Conservation (phyloP, 2,888 invertebrate species). For the Eucriotettix oculatus region DNA sequence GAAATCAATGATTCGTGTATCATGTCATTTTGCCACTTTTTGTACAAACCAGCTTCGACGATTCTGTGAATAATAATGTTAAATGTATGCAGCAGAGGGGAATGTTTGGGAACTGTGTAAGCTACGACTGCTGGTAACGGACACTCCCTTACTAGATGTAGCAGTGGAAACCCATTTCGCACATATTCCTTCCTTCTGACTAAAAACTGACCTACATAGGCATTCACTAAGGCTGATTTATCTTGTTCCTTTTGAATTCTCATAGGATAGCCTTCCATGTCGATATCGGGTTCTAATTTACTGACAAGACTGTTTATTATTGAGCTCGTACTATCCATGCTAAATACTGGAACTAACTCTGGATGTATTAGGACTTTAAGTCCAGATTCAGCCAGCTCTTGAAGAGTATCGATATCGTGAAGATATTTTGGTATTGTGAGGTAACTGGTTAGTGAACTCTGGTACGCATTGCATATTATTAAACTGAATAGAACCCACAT, state of each 20-base stretch:
- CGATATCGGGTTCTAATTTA: neutral
- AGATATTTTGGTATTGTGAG: neutral
- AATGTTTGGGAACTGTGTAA: neutral
- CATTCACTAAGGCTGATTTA: neutral
- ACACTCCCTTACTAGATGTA: neutral
- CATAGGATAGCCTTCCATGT: neutral
- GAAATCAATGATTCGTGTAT: neutral
- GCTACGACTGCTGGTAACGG: neutral
- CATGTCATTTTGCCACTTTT: neutral
- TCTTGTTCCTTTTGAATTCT: neutral
- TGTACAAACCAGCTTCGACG: neutral
- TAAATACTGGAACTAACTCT: neutral
- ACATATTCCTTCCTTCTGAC: neutral
- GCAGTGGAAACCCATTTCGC: neutral
- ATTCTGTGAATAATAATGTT: neutral
- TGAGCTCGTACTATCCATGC: neutral
- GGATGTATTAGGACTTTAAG: neutral
- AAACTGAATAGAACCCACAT: neutral
- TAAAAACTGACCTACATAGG: neutral
- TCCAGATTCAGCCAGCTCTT: neutral
- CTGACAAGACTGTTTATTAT: neutral
- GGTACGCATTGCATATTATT: neutral
- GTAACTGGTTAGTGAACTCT: neutral
- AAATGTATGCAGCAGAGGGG: neutral
- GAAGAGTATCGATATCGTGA: neutral